Base-by-base conservation (phyloP, 2,797 vertebrate genomes). In the Spinus olivaceus region DNA sequence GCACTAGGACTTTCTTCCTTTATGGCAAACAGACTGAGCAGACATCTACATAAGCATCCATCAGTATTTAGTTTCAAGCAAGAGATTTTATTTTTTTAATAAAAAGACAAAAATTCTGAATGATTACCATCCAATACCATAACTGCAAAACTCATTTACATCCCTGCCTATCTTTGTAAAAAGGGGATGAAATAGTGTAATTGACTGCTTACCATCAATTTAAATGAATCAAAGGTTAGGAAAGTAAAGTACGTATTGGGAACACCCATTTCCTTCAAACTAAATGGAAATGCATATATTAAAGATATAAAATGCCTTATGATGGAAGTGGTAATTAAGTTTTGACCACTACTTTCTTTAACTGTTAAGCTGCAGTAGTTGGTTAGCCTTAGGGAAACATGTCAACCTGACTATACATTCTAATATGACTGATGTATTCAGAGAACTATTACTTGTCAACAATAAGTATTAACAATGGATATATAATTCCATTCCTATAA, bases 401-500 rank as follows among this genome's bases (percentile, higher is more conserved):
- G 93, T 96, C 95, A 96, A 90, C 74, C 78, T 94, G 92, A 94
- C 96, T 96, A 92, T 95, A 97, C 96, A 97, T 97, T 97, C 92
- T 96, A 97, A 94, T 94, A 96, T 97, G 96, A 97, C 86, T 92
- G 97, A 97, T 96, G 95, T 96, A 93, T 92, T 97, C 94, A 92
- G 93, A 90, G 97, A 97, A 97, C 93, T 97, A 97, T 95, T 97
- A 97, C 93, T 97, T 97, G 92, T 97, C 98, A 98, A 97, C 96
- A 97, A 84, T 98, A 97, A 96, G 97, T 97, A 97, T 97, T 97
- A 98, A 97, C 96, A 95, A 97, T 98, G 97, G 96, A 96, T 98
- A 97, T 97, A 98, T 97, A 97, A 96, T 98, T 97, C 97, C 96
- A 97, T 97, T 98, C 97, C 97, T 97, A 97, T 97, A 97, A 97